These are phyloP conservation scores for Aurelia sp. DNA, from an alignment of 30 jellyfish, hydroid and myxozoan genomes.

Conservation along the genomic window DNA sequence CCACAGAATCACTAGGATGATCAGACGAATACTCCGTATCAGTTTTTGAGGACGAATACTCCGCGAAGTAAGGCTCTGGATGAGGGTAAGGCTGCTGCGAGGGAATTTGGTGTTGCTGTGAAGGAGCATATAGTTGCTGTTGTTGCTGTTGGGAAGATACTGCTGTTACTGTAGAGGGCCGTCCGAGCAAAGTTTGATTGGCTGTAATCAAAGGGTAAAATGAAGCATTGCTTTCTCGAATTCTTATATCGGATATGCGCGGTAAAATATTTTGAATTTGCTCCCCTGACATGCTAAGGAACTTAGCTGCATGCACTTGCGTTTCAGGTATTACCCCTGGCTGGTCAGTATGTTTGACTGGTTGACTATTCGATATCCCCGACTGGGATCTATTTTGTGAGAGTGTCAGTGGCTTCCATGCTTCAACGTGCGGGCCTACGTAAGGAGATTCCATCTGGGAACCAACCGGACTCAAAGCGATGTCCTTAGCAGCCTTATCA, in stretches of 20 bases:
- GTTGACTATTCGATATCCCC: background rate
- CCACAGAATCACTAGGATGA: background rate
- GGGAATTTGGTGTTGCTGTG: background rate
- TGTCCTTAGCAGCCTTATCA: slow-evolving; percentile 31
- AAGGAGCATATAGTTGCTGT: background rate
- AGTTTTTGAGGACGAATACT: no score
- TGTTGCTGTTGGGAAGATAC: slow-evolving; percentile 8
- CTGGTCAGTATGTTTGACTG: no score
- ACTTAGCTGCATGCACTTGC: background rate
- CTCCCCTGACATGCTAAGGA: slow-evolving; percentile 13
- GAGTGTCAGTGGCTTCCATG: slow-evolving; percentile 40
- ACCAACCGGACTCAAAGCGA: slow-evolving; percentile 43
- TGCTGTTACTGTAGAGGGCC: background rate
- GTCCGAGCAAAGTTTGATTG: slow-evolving; percentile 49
- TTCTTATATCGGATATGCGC: slow-evolving; percentile 31
- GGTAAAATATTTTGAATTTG: slow-evolving; percentile 49
- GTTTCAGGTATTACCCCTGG: no score
- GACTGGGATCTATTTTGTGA: background rate
- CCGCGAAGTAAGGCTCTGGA: background rate
- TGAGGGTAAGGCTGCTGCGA: background rate
- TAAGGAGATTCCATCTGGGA: slow-evolving; percentile 5
- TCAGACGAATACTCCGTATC: no score
- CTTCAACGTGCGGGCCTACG: background rate
- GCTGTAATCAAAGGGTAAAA: slow-evolving; percentile 45
- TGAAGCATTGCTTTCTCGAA: slow-evolving; percentile 45